Base-by-base conservation (phyloP, 2,888 invertebrate genomes). In the Pristionchus maxplancki region DNA sequence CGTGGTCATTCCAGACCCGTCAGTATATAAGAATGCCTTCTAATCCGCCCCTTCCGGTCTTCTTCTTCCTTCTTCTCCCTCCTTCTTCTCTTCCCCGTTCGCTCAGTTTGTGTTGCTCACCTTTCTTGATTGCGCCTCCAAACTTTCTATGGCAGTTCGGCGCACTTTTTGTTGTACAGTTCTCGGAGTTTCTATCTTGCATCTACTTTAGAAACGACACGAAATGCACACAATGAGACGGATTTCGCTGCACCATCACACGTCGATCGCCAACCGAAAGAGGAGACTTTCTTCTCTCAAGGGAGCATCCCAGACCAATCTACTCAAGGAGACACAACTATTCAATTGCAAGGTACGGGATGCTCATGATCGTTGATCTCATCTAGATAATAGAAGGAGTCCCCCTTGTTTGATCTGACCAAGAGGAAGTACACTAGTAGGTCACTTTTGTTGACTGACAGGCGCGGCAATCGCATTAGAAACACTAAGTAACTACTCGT, bases 301-400 rank as follows among this genome's bases (percentile, higher is more conserved):
- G 50, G 85, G 53, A 28, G 44, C 85, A 8, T 17, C 28, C n/a
- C 50, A 83, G 20, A 40, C 62, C 13, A 87, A 53, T 40, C 58
- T 58, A 20, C 48, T 87, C 28, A 44, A 20, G 13, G 71, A 87
- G 67, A 44, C 86, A 34, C 34, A 71, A 11, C 71, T 87, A 6
- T 87, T 87, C 86, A 67, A 87, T 50, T 87, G 86, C 86, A 87
- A 87, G 86, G 86, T 87, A 58, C 34, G 81, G 2, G 15, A 0
- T 17, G 0, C 40, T 24, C 40, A 44, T 4, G 34, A 71, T 71
- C 37, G 0, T 37, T 24, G 31, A 17, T 20, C 37, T 37, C 20
- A 62, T 24, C 28, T 62, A 24, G 62, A 62, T 24, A 5, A 6
- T 24, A 6, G 62, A 28, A 9, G 20, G 62, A 62, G 62, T n/a